A percentile compares a stretch with the other conserved stretches of the same genome.
Evolutionary conservation across 1,140 invertebrate species (phyloP).

Genomic region (Micrasema longulum): DNA sequence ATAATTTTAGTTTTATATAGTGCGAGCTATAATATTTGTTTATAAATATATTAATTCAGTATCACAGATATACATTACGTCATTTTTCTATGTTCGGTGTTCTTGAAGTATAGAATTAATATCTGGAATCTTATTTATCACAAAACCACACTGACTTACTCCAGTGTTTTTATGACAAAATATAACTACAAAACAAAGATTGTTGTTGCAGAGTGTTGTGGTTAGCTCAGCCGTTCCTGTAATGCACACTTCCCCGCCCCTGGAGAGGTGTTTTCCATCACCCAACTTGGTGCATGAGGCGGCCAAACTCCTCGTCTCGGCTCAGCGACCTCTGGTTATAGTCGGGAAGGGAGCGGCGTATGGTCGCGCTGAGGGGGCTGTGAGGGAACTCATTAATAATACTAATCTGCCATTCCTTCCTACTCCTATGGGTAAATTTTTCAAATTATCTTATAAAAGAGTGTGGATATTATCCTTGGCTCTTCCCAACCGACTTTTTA

Average conservation of each 20-base stretch:
- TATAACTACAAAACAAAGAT: neutral
- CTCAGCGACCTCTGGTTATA: constrained; percentile 88
- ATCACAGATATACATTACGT: no score
- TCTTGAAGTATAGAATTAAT: no score
- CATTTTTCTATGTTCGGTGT: no score
- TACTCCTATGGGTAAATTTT: constrained; percentile 87
- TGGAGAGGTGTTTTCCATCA: constrained; percentile 79
- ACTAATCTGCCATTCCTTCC: constrained; percentile 89
- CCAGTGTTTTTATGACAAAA: neutral
- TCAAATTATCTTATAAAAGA: no score
- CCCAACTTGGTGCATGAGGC: constrained; percentile 75
- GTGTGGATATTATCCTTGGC: no score
- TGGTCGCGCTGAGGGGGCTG: constrained; percentile 77
- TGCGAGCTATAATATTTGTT: no score
- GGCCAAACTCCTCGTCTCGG: constrained; percentile 74
- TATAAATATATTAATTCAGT: no score
- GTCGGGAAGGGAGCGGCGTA: constrained; percentile 96
- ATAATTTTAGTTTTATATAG: no score
- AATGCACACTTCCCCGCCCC: constrained; percentile 66
- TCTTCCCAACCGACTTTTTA: no score
- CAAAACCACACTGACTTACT: no score
- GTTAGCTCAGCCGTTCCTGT: constrained; percentile 46
- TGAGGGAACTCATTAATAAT: constrained; percentile 76
- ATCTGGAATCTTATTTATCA: no score
- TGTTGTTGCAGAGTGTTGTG: constrained; percentile 47